Conservation (phyloP, 2,797 vertebrate genomes). For the Florisuga fusca region DNA sequence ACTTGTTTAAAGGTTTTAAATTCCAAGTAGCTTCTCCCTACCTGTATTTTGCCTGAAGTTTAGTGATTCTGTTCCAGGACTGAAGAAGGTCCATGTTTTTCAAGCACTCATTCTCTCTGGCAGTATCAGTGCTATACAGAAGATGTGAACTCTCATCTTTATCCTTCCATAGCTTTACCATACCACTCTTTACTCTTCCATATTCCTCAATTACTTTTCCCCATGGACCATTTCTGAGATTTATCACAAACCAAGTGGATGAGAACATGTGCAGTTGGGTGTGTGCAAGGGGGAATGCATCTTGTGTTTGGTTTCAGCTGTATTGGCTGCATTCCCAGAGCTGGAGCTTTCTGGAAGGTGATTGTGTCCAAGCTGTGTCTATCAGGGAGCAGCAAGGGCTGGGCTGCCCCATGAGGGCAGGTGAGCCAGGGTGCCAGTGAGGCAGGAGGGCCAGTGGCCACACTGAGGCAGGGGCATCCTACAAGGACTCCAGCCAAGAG, state of each 20-base stretch:
- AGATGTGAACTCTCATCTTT: not conserved
- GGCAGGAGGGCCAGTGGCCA: not conserved
- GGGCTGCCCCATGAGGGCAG: not conserved
- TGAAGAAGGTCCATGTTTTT: not conserved
- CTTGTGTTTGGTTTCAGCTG: not conserved
- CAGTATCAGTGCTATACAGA: not conserved
- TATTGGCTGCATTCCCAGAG: not conserved
- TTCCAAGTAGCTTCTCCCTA: not conserved
- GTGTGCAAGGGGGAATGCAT: not conserved
- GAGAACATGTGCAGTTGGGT: not conserved
- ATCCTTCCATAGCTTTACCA: not conserved
- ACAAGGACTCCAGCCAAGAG: not conserved
- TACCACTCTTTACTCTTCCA: not conserved
- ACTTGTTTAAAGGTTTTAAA: not conserved
- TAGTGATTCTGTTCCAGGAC: not conserved
- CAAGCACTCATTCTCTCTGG: not conserved
- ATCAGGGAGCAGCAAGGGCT: not conserved
- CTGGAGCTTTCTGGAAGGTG: not conserved
- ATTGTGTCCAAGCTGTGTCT: not conserved
- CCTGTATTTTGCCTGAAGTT: not conserved
- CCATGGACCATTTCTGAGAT: not conserved
- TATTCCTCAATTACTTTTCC: not conserved
- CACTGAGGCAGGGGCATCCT: fast-evolving
- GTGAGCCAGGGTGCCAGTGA: fast-evolving
- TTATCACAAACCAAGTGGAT: fast-evolving